Conservation (phyloP, 2,888 invertebrate species). For the Dryococelus australis region DNA sequence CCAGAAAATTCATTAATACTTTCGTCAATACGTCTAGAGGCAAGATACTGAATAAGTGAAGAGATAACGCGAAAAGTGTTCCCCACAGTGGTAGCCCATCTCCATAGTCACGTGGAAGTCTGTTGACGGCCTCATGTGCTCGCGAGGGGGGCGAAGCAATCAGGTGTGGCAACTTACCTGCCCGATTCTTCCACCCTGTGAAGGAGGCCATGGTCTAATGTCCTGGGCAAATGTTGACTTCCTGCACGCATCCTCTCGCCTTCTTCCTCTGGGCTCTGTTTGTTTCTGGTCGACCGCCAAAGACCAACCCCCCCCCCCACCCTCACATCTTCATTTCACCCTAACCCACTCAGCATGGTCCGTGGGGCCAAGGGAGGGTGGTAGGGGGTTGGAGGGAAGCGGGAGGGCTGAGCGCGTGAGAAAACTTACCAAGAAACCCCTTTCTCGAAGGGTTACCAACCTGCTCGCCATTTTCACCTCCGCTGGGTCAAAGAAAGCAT, state of each 20-base stretch:
- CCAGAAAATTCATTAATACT: no score
- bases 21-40: no score
- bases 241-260: constrained; percentile 18
- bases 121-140: background rate
- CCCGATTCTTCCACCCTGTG: background rate
- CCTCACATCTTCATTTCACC: no score
- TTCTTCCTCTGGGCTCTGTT: constrained; percentile 7
- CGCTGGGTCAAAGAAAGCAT: no score
- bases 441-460: no score
- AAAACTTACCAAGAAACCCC: background rate
- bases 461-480: background rate
- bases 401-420: background rate
- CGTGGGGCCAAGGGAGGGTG: background rate
- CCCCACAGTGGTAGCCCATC: background rate
- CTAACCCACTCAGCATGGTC: no score
- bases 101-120: background rate
- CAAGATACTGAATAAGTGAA: background rate
- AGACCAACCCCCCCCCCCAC: background rate
- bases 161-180: constrained; percentile 16
- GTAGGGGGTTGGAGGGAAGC: background rate
- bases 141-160: background rate
- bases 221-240: constrained; percentile 29
- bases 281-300: background rate
- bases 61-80: background rate
- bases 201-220: constrained; percentile 25